Evolutionary conservation across 2,888 invertebrate genomes (phyloP), one percentile per base, ranked within the genome.

Genomic region (Calameuta idolon): DNA sequence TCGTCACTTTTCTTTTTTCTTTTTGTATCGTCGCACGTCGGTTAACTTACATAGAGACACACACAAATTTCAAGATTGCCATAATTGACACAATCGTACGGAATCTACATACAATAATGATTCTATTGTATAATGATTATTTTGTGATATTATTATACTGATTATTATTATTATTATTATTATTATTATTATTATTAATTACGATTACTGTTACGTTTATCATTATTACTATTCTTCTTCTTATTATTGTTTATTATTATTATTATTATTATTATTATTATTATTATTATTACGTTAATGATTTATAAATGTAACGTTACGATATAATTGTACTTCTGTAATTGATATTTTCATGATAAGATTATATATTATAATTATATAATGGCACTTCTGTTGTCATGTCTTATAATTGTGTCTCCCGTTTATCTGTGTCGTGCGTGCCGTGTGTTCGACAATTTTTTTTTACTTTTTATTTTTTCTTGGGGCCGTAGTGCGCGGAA

Each of bases 111-210:
- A 79, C 80, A 82, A 79, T 83, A 79, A 77, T 74, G 75, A 81
- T 78, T 81, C 69, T 80, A 85, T 87, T 80, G 80, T 86, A 81
- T 86, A 84, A 87, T 78, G 80, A 85, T 86, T 86, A 87, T 84
- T 86, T 87, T 89, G 88, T 89, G 89, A 88, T 89, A 89, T 79
- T 83, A 82, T 82, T 81, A 82, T 81, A 78, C 78, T 81, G 77
- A 75, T 71, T 79, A 78, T 68, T 76, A 77, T 71, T 84, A 55
- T 55, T 37, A 37, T 37, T 37, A 37, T 37, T 37, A 81, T 79
- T 80, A 77, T 69, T 40, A 37, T 37, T 37, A 81, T 79, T 80
- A 77, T 71, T 55, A 55, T 55, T 55, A 55, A 55, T 55, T 55
- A 55, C 55, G 9, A 23, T 9, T 55, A 55, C 55, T 23, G 23